Base-by-base conservation (phyloP, 2,888 invertebrate species). In the Scaptomyza caliginosa region DNA sequence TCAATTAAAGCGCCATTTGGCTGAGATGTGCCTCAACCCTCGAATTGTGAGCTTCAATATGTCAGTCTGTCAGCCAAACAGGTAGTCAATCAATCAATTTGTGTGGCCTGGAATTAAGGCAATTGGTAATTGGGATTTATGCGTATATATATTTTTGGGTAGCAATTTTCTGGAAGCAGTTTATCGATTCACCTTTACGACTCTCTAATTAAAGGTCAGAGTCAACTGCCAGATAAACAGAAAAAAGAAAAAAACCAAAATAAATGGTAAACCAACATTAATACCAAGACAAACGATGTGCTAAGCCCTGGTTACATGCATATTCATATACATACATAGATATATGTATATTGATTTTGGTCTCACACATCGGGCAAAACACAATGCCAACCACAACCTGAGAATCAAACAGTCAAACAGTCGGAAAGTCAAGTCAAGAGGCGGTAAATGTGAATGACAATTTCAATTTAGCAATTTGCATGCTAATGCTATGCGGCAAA, bases 391-490 rank as follows among this genome's bases (percentile, higher is more conserved):
- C 43, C 34, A 38, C 43, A 46, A 17, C n/a, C 26, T n/a, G 13
- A 24, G 28, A 17, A 4, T 8, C 17, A 4, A 45, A 11, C 38
- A 2, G 46, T 32, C 19, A 2, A 11, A 19, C 19, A 6, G 38
- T 19, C 11, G 38, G 17, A 26, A 19, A 54, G 40, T 34, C 62
- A 67, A 80, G 70, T 81, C 76, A 74, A 86, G 71, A 71, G 81
- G 48, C 57, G 69, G 67, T 52, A 58, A 74, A 75, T 86, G 65
- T 68, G 74, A 71, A 75, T 86, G 86, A 84, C 83, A 83, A 77
- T 83, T 85, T 83, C 83, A 82, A 86, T 86, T 83, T 86, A 75
- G 57, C 77, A 85, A 85, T 83, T 83, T 86, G 68, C 87, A 82
- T 86, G 65, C 78, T 75, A 86, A 83, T 86, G 65, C 64, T 64